Evolutionary conservation across 2,888 invertebrate genomes (phyloP), one percentile per base, ranked within the genome.

Genomic region (Sussaba pulchella): DNA sequence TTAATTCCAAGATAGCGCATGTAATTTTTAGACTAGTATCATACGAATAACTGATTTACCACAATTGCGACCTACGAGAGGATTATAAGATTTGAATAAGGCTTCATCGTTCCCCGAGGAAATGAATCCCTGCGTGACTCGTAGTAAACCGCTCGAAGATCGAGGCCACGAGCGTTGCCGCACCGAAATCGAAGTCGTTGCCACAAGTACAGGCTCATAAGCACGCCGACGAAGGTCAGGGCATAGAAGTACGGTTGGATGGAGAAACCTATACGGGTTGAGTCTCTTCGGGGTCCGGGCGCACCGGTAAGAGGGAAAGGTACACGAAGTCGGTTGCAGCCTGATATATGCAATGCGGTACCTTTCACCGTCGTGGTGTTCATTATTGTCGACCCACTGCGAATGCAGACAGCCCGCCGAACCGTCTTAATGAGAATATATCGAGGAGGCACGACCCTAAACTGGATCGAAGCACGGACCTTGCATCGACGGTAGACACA

Each of bases 181-280:
- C 26, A 52, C 52, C 50, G 21, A 67, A 52, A 67, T 54, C n/a
- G 17, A 26, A 54, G 45, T 10, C 21, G 6, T 14, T 14, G 26
- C 12, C 21, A 24, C 45, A 26, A 26, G 45, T 19, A n/a, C n/a
- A 43, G n/a, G 47, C 17, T 9, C 64, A 57, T 9, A 50, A 50
- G 59, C 24, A 43, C 39, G 21, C 47, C 39, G 12, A 47, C 57
- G 54, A 67, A 63, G 59, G 59, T 79, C 74, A 71, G 50, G 31
- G 52, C 26, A 12, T 54, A 26, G 52, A 50, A 67, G 71, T 76
- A 67, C 21, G 52, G 71, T 61, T 39, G 45, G 67, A 63, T 72
- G 57, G 79, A 74, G 80, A 80, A 80, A 80, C 72, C 72, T n/a
- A n/a, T 72, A 5, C 24, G 39, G 52, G 41, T 67, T 31, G 67